Conservation (phyloP, 2,113 vertebrate genomes). For the Alces alces region DNA sequence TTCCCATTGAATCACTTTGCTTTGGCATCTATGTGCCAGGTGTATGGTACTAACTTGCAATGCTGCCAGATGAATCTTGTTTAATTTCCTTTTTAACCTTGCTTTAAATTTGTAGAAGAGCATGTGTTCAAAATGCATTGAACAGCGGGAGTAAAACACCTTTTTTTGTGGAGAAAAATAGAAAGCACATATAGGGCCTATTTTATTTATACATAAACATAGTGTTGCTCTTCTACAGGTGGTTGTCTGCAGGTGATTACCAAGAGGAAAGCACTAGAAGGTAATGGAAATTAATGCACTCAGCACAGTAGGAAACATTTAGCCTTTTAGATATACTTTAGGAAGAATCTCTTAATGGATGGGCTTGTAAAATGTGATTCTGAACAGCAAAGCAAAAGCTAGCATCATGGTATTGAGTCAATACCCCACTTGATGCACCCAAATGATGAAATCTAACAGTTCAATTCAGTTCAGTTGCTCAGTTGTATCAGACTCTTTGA, state of each 20-base stretch:
- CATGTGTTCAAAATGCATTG: constrained; percentile 3
- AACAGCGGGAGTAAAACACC: neutral
- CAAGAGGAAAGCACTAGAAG: neutral
- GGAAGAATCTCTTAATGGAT: neutral
- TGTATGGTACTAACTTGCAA: neutral
- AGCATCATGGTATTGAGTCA: neutral
- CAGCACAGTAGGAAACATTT: neutral
- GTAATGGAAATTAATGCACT: neutral
- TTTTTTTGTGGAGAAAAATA: neutral
- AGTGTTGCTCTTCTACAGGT: neutral
- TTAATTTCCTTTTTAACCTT: constrained; percentile 60
- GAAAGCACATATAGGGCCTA: neutral
- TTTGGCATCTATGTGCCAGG: neutral
- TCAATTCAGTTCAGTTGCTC: neutral
- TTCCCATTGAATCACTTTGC: constrained; percentile 17
- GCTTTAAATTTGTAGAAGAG: constrained; percentile 15
- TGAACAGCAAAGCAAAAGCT: neutral
- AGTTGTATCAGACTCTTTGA: neutral
- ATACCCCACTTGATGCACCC: neutral
- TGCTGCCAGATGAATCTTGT: constrained; percentile 26
- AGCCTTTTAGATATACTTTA: neutral
- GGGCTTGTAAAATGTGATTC: neutral
- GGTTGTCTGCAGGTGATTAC: neutral
- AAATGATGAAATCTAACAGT: neutral
- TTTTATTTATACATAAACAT: constrained; percentile 37